Percentiles rank a stretch among this genome's conserved stretches.
Evolutionary conservation across 1,140 invertebrate genomes (phyloP).

Genomic region (Zaprionus kolodkinae): DNA sequence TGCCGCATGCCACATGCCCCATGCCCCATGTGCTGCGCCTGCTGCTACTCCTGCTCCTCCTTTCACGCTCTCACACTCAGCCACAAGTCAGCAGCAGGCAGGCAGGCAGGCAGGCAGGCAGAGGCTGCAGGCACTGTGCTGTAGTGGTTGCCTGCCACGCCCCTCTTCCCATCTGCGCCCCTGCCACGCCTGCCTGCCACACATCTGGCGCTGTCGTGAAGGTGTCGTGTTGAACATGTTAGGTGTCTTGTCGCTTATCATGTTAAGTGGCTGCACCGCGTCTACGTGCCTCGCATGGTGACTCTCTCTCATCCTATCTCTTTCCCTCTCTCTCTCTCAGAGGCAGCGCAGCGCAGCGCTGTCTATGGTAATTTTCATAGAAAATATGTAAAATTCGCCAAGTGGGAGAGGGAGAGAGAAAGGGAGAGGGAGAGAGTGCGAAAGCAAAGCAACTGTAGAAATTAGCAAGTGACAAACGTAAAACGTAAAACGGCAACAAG

Average conservation of each 20-base stretch:
- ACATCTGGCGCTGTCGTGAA: conserved; percentile 66
- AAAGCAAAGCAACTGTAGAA: conserved; percentile 66
- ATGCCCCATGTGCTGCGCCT: too few species aligned
- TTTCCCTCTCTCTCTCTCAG: too few species aligned
- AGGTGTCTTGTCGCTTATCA: conserved; percentile 82
- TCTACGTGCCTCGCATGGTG: conserved; percentile 67
- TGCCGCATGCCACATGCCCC: too few species aligned
- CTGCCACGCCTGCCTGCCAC: background rate
- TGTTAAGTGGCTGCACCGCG: conserved; percentile 78
- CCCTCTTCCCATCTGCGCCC: background rate
- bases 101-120: conserved; percentile 41
- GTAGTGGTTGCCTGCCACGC: conserved; percentile 31
- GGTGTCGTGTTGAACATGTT: conserved; percentile 82
- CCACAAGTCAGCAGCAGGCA: conserved; percentile 66
- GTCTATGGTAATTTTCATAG: conserved; percentile 79
- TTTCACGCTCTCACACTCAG: conserved; percentile 14
- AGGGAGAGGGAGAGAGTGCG: conserved; percentile 32
- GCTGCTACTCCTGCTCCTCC: too few species aligned
- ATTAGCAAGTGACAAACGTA: conserved; percentile 65
- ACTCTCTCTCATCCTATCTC: background rate
- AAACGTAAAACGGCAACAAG: conserved; percentile 56
- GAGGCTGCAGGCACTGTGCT: conserved; percentile 44
- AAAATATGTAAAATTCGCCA: conserved; percentile 76
- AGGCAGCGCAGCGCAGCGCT: conserved; percentile 12
- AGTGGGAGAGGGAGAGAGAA: conserved; percentile 22